Evolutionary conservation across 2,888 invertebrate species (phyloP), one percentile per base, ranked within the genome.

Genomic region (Cybosia mesomella): DNA sequence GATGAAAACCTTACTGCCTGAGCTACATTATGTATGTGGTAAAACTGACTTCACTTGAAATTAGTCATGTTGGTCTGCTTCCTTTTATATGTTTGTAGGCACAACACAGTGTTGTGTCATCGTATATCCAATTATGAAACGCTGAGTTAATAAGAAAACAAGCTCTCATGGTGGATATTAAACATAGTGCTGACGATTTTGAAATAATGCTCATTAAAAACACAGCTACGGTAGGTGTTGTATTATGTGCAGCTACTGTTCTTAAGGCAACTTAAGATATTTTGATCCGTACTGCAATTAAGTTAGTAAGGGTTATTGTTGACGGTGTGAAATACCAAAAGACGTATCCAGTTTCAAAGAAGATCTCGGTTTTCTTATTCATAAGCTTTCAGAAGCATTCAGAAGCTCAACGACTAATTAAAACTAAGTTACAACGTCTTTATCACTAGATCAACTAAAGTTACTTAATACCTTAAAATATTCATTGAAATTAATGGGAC

Each of bases 111-210:
- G n/a, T 49, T 49, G 9, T 49, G 18, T n/a, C 18, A 49, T 49
- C 49, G n/a, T 49, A 49, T 49, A 49, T 49, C 49, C 8, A 49
- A 49, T 49, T n/a, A n/a, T 18, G 0, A 49, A 49, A 49, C n/a
- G n/a, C n/a, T 49, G n/a, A 18, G 49, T n/a, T 49, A 49, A 49
- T n/a, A 49, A 49, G n/a, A n/a, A 49, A 49, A 49, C 49, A 49
- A 49, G 49, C n/a, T 18, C n/a, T 49, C 49, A 9, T 49, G 49
- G 49, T 9, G 18, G 8, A 18, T 49, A 49, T n/a, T 49, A 49
- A 49, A 49, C 49, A 18, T 1, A 49, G 49, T 49, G 49, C n/a
- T n/a, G 18, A 49, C 18, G 1, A 49, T 49, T 49, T 49, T 49
- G 9, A 43, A 43, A 43, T 43, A 43, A 43, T 43, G 43, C 18